Conservation (phyloP, 2,888 invertebrate genomes). For the Apocheima hispidaria region DNA sequence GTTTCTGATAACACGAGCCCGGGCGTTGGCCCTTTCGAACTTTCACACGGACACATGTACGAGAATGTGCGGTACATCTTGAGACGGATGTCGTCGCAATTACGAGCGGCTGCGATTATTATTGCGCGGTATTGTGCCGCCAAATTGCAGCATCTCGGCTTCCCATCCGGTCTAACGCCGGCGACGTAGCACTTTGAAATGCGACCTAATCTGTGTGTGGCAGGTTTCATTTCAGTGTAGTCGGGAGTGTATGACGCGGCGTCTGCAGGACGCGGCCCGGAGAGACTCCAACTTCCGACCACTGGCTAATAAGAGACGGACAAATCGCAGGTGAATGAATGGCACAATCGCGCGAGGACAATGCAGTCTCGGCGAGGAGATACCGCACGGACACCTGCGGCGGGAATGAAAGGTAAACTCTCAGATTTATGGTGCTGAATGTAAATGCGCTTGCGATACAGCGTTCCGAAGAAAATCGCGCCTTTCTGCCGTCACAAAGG, state of each 20-base stretch:
- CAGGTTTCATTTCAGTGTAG: conserved; percentile 47
- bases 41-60: conserved; percentile 72
- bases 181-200: conserved; percentile 43
- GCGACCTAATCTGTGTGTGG: conserved; percentile 47
- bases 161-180: conserved; percentile 75
- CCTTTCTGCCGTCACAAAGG: conserved; percentile 66
- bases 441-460: conserved; percentile 59
- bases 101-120: conserved; percentile 80
- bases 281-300: conserved; percentile 52
- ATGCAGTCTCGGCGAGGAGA: conserved; percentile 60
- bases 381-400: conserved; percentile 72
- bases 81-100: conserved; percentile 83
- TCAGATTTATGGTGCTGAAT: conserved; percentile 73
- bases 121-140: conserved; percentile 81
- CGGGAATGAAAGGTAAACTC: conserved; percentile 55
- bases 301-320: conserved; percentile 68
- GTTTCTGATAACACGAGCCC: conserved; percentile 70
- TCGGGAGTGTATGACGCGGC: conserved; percentile 51
- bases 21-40: conserved; percentile 71
- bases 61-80: conserved; percentile 68
- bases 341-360: conserved; percentile 60
- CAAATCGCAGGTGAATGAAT: conserved; percentile 72
- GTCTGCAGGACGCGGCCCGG: conserved; percentile 54
- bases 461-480: conserved; percentile 73
- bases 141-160: conserved; percentile 82